A percentile compares a stretch with the other conserved stretches of the same genome.
These are phyloP conservation scores for Athalia rosae DNA, from an alignment of 2,888 invertebrate genomes.

Conservation along the genomic window DNA sequence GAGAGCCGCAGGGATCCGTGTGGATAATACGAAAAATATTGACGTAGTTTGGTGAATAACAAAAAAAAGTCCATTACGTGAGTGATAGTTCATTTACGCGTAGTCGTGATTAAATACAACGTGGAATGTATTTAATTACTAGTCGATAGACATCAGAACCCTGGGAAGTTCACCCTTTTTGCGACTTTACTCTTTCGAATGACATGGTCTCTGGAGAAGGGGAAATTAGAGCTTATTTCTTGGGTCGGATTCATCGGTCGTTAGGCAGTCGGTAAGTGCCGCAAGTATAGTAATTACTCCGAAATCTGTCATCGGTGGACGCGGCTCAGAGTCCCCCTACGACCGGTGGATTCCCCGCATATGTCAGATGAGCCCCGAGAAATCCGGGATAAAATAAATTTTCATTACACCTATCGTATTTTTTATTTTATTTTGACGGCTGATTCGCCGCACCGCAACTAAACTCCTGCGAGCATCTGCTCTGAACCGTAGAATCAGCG, in stretches of 20 bases:
- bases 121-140: no score
- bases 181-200: no score
- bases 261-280: background rate
- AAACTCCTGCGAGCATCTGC: constrained; percentile 30
- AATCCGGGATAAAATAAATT: constrained; percentile 45
- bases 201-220: background rate
- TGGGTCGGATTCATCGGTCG: background rate
- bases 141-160: no score
- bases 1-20: constrained; percentile 10
- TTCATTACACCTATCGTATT: constrained; percentile 43
- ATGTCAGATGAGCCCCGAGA: constrained; percentile 12
- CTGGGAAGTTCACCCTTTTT: no score
- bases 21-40: background rate
- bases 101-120: no score
- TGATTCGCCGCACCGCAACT: constrained; percentile 39
- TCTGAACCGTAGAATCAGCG: constrained; percentile 41
- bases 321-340: background rate
- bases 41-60: background rate
- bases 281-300: background rate
- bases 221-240: background rate
- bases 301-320: constrained; percentile 37
- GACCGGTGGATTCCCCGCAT: constrained; percentile 11
- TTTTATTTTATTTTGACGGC: constrained; percentile 44
- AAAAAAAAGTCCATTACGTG: background rate
- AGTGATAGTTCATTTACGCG: no score